Conservation (phyloP, 2,888 invertebrate genomes). For the Cephus rjabovi region DNA sequence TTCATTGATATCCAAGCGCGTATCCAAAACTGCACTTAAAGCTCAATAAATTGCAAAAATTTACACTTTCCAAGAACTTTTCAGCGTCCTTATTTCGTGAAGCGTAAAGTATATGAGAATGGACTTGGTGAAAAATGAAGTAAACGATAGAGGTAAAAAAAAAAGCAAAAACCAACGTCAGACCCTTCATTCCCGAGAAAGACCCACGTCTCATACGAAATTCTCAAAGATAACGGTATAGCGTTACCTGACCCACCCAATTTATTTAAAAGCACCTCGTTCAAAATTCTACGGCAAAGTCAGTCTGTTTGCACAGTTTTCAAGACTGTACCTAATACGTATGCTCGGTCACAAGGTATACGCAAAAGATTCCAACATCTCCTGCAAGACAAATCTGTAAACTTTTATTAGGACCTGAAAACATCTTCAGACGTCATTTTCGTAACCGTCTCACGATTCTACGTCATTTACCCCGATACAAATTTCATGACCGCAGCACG, state of each 20-base stretch:
- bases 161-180: background rate
- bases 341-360: background rate
- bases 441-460: background rate
- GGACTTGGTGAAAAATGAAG: background rate
- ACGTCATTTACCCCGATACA: background rate
- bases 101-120: background rate
- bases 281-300: background rate
- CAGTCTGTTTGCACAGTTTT: background rate
- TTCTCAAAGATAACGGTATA: background rate
- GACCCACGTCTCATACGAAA: background rate
- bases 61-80: background rate
- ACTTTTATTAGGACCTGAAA: too few relatives aligned
- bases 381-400: too few relatives aligned
- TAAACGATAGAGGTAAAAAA: background rate
- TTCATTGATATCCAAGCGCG: background rate
- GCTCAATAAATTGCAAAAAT: background rate
- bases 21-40: background rate
- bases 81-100: background rate
- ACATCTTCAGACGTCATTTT: background rate
- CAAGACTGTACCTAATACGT: background rate
- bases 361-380: background rate
- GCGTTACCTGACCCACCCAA: background rate
- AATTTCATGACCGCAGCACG: background rate
- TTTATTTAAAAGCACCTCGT: background rate
- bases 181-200: background rate